Conservation (phyloP, 2,888 invertebrate genomes). For the Alcis repandata region DNA sequence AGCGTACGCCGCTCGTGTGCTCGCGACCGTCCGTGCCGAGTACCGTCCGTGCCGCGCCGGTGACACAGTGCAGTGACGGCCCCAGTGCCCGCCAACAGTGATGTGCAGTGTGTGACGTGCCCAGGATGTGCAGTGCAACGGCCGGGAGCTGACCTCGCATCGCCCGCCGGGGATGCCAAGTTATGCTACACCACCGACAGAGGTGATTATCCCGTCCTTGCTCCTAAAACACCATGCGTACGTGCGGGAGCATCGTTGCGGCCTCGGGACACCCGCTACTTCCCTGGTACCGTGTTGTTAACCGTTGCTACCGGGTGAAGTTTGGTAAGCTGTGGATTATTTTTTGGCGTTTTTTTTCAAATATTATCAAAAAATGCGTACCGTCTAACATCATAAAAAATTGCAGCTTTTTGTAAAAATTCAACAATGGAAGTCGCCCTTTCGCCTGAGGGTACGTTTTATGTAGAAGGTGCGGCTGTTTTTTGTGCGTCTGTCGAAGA, state of each 20-base stretch:
- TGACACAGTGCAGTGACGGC: conserved; percentile 69
- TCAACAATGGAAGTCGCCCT: conserved; percentile 77
- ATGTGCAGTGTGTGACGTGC: conserved; percentile 69
- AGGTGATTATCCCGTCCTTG: conserved; percentile 85
- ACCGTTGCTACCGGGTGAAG: conserved; percentile 53
- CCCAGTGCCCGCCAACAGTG: conserved; percentile 56
- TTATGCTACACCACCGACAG: conserved; percentile 84
- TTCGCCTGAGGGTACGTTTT: conserved; percentile 64
- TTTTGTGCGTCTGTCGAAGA: conserved; percentile 54
- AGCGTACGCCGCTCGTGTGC: conserved; percentile 73
- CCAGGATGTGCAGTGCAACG: conserved; percentile 75
- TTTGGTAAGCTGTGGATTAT: conserved; percentile 70
- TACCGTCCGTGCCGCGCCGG: conserved; percentile 50
- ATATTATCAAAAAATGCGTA: conserved; percentile 58
- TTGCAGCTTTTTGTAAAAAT: conserved; percentile 61
- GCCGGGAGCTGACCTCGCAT: conserved; percentile 78
- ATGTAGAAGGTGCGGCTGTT: conserved; percentile 62
- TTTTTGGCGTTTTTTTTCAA: conserved; percentile 68
- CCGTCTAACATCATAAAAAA: conserved; percentile 53
- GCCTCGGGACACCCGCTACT: conserved; percentile 55
- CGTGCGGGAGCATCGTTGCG: conserved; percentile 70
- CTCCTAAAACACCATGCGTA: conserved; percentile 75
- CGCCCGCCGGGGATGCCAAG: conserved; percentile 78
- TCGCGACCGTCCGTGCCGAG: conserved; percentile 52
- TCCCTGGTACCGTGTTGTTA: conserved; percentile 42